phyloP scores from a whole-genome alignment of 1,140 invertebrate genomes.

The Rhopalosiphum maidis region DNA sequence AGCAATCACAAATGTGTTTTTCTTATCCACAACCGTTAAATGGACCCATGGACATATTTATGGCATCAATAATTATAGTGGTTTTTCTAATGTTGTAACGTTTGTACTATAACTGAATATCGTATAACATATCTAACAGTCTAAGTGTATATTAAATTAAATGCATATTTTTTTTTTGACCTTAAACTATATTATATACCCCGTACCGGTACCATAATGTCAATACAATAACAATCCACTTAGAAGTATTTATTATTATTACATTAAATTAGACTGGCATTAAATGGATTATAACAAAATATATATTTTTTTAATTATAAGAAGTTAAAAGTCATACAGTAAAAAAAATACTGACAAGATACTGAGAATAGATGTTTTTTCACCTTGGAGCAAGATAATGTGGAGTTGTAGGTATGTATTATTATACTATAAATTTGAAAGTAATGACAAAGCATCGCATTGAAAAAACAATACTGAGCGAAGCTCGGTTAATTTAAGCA shows the following conservation, averaged over 20 bases:
- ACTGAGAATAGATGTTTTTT: not conserved
- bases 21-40: not conserved
- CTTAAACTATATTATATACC: not conserved
- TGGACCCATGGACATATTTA: not conserved
- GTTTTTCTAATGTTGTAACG: not conserved
- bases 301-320: not conserved
- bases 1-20: not conserved
- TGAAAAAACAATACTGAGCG: not conserved
- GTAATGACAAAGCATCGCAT: constrained; percentile 7
- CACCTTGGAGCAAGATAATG: not conserved
- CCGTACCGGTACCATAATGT: not conserved
- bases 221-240: not conserved
- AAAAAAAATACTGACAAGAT: not conserved
- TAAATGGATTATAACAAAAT: not conserved
- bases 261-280: not conserved
- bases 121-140: not conserved
- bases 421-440: not conserved
- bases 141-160: not conserved
- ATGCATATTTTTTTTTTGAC: not conserved
- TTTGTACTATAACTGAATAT: not conserved
- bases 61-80: not conserved
- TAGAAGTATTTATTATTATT: not conserved
- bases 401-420: not conserved
- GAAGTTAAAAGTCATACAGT: not conserved
- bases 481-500: not conserved